Evolutionary conservation across 2,797 vertebrate genomes (phyloP), one percentile per base, ranked within the genome.

Genomic region (Onychomys torridus): DNA sequence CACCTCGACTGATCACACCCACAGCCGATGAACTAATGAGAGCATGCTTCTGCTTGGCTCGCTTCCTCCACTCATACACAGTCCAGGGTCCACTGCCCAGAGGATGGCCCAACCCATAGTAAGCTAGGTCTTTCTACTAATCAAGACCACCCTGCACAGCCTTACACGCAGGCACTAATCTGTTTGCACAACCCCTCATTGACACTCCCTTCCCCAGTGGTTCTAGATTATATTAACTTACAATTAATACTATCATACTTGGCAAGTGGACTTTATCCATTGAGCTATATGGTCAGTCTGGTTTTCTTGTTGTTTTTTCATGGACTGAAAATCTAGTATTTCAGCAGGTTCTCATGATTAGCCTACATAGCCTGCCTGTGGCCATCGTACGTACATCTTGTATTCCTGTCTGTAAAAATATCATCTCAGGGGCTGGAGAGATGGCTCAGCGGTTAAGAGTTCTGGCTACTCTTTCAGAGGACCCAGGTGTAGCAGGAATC

Each of bases 281-380:
- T 27, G 65, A 71, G 34, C 23, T 49, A 29, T 73, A 14, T 40
- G n/a, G 32, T 57, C 49, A 73, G 49, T 40, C 49, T 88, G 34
- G 5, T 3, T 32, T 96, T 97, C 61, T 91, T 89, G 69, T 79
- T 71, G 6, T 3, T 29, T 96, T 32, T 83, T 55, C 37, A 81
- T 78, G 37, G 16, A 73, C 17, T 83, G 43, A 92, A 49, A 73
- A 93, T 95, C 65, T 81, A 37, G 34, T 61, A 63, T 90, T 90
- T 89, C 2, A 69, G 2, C 46, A 71, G 34, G 16, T 79, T 2
- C 73, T 34, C 90, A 1, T 55, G 34, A 34, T 4, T 52, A 79
- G 13, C 6, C 43, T 92, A 0, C 52, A 4, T 61, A 46, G 29
- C 81, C 55, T 82, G 0, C 12, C 1, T 13, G 34, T 81, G 25